Percentiles rank a stretch among this genome's conserved stretches.
These are phyloP conservation scores for Pan paniscus DNA, from an alignment of 2,113 vertebrate species.

Conservation along the genomic window DNA sequence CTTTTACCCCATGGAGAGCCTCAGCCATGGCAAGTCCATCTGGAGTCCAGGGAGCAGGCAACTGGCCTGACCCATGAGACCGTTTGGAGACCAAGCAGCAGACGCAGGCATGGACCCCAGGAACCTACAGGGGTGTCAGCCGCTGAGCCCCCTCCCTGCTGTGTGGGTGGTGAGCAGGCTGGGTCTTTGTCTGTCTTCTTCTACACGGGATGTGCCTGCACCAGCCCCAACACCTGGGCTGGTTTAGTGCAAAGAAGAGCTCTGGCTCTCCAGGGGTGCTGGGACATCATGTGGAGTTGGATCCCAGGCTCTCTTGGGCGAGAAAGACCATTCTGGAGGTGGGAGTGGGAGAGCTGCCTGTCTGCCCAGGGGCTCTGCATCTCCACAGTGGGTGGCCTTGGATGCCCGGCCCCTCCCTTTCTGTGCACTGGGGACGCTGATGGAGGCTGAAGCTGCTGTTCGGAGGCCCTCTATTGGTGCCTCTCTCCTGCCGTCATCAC, in stretches of 20 bases:
- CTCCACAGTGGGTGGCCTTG: accelerated
- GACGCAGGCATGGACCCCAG: accelerated
- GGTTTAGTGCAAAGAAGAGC: accelerated
- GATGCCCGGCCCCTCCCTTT: too few relatives aligned
- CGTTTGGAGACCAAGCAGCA: accelerated
- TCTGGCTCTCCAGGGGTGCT: accelerated
- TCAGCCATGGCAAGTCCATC: background rate
- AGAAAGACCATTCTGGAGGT: accelerated
- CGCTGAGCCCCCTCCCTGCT: accelerated
- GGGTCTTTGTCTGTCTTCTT: background rate
- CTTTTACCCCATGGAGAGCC: accelerated
- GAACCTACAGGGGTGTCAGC: accelerated
- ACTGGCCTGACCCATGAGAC: accelerated
- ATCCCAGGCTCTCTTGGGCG: accelerated
- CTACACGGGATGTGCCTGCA: accelerated
- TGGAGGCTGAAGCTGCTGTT: accelerated
- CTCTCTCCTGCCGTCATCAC: accelerated
- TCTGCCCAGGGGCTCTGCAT: accelerated
- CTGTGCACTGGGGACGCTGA: accelerated
- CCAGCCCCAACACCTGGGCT: accelerated
- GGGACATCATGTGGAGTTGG: accelerated
- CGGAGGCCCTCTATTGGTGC: accelerated
- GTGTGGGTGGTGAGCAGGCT: too few relatives aligned
- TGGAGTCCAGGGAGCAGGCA: accelerated
- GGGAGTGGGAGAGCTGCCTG: accelerated